Conservation (phyloP, 2,797 vertebrate species). For the Chelidonichthys spinosus region DNA sequence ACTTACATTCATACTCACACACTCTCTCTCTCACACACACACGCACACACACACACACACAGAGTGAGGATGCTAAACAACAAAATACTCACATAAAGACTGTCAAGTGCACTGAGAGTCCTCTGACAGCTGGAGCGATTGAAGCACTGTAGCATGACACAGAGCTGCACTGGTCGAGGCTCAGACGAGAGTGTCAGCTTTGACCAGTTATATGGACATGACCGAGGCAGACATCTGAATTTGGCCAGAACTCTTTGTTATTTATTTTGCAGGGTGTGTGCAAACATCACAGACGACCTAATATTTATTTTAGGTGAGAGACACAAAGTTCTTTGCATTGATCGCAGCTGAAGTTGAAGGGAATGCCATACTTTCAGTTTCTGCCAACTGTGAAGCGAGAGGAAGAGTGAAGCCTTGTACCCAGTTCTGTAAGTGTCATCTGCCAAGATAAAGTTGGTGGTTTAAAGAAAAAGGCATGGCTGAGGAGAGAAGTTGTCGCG, state of each 20-base stretch:
- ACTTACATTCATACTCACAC: constrained; percentile 2
- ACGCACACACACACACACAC: constrained; percentile 27
- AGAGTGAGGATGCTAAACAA: constrained; percentile 42
- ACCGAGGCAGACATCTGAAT: constrained; percentile 56
- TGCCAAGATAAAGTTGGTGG: constrained; percentile 51
- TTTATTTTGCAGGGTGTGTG: constrained; percentile 67
- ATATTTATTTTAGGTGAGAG: constrained; percentile 76
- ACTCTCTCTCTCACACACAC: constrained; percentile 20
- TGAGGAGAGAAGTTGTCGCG: constrained; percentile 24
- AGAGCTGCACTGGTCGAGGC: constrained; percentile 39
- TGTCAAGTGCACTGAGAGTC: constrained; percentile 68
- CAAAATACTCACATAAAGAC: constrained; percentile 58
- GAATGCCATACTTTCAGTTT: constrained; percentile 42
- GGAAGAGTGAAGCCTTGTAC: constrained; percentile 43
- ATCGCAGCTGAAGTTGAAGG: constrained; percentile 37
- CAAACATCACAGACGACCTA: constrained; percentile 45
- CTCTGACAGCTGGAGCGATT: constrained; percentile 47
- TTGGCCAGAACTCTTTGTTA: constrained; percentile 63
- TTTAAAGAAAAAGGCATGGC: constrained; percentile 9
- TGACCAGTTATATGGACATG: constrained; percentile 32
- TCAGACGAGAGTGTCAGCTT: constrained; percentile 32
- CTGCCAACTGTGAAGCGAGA: constrained; percentile 62
- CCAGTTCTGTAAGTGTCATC: constrained; percentile 43
- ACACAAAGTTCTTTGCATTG: constrained; percentile 17
- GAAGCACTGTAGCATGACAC: constrained; percentile 68